phyloP scores from a whole-genome alignment of 1,140 invertebrate genomes.

The Eulimnadia texana region DNA sequence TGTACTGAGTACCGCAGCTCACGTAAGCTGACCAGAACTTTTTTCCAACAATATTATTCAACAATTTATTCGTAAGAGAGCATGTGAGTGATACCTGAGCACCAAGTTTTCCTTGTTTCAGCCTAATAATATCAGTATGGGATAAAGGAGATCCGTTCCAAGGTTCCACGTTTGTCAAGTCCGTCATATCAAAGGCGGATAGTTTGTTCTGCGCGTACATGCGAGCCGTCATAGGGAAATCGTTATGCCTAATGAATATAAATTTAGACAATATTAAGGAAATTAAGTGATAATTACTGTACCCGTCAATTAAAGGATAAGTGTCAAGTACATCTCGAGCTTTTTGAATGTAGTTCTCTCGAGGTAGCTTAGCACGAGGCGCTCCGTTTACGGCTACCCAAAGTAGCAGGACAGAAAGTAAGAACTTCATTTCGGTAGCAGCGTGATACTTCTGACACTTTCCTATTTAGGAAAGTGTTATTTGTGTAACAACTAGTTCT shows the following conservation, averaged over 20 bases:
- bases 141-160: constrained; percentile 67
- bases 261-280: neutral
- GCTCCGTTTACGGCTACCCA: too few relatives aligned
- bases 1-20: constrained; percentile 20
- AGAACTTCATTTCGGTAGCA: too few relatives aligned
- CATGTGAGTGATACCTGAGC: constrained; percentile 47
- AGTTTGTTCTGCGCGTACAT: constrained; percentile 69
- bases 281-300: neutral
- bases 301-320: neutral
- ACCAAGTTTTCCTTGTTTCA: constrained; percentile 61
- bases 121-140: constrained; percentile 74
- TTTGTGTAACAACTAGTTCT: too few relatives aligned
- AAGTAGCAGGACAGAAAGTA: too few relatives aligned
- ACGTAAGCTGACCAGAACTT: constrained; percentile 22
- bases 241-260: constrained; percentile 52
- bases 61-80: neutral
- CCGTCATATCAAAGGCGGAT: constrained; percentile 58
- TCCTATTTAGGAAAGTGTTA: too few relatives aligned
- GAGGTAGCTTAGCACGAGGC: neutral
- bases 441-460: too few relatives aligned
- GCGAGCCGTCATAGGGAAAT: constrained; percentile 69
- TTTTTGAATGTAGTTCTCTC: neutral
- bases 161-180: constrained; percentile 54
- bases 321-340: neutral
- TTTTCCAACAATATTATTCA: neutral